These are phyloP conservation scores for Delichon dasypus DNA, from an alignment of 2,797 vertebrate species.

Conservation along the genomic window DNA sequence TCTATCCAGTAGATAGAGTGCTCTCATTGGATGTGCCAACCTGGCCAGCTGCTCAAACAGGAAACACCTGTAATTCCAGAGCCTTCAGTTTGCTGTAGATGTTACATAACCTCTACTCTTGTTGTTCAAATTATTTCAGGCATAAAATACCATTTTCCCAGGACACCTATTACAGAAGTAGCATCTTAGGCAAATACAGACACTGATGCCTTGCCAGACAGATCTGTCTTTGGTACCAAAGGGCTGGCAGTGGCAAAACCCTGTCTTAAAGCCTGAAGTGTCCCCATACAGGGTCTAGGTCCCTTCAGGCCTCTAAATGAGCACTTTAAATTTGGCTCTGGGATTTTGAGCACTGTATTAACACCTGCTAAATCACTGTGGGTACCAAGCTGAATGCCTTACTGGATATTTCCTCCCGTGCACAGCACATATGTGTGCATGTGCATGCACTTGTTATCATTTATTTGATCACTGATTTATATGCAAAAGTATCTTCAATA, in stretches of 20 bases:
- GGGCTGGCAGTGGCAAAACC: neutral
- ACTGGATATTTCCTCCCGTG: accelerated
- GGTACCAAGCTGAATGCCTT: neutral
- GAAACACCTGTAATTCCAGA: neutral
- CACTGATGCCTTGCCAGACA: neutral
- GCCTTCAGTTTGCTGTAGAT: neutral
- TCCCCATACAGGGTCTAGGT: neutral
- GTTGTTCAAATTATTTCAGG: neutral
- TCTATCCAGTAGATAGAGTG: neutral
- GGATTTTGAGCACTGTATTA: neutral
- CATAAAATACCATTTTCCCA: neutral
- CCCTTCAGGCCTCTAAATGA: neutral
- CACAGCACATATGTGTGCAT: accelerated
- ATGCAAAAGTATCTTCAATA: neutral
- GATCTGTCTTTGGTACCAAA: neutral
- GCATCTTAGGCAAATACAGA: neutral
- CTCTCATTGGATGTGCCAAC: neutral
- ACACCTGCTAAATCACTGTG: accelerated
- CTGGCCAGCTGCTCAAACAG: neutral
- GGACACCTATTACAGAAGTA: neutral
- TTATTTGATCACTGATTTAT: neutral
- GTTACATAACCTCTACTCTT: neutral
- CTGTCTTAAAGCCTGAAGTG: neutral
- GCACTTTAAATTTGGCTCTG: neutral
- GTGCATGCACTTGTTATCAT: neutral